Evolutionary conservation across 2,888 invertebrate genomes (phyloP), one percentile per base, ranked within the genome.

Genomic region (Copidosoma aretas): DNA sequence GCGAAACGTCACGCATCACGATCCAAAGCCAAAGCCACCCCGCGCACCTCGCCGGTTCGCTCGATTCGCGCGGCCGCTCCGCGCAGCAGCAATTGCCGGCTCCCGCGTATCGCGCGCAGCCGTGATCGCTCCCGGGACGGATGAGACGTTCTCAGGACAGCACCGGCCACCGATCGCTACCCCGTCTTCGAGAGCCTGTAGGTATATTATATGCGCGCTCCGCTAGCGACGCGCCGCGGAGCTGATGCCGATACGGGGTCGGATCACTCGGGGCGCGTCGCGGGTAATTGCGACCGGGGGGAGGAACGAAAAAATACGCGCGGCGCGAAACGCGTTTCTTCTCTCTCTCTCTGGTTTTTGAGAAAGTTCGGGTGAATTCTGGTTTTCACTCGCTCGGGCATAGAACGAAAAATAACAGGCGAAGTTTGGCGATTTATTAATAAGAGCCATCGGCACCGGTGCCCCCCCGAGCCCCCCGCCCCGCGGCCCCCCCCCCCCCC

Each of bases 81-180:
- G 17, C 43, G 43, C 12, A 46, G 12, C 15, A 17, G 43, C 12
- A 46, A 46, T 46, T 46, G 43, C 43, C 41, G 14, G 41, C 57
- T 32, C 39, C 39, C 25, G 32, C 32, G 58, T 17, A n/a, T 32
- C 32, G 41, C 41, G 21, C n/a, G 17, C 39, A n/a, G 8, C 10
- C 46, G 14, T 17, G 49, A 10, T 14, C n/a, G 21, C 12, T 19
- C 51, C 14, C 39, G 51, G 25, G 52, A 58, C 51, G 52, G 65
- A 43, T n/a, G 53, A 41, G 56, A 67, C 60, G 56, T 67, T 67
- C 61, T 63, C 61, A 67, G 62, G 67, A 51, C 43, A 54, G 56
- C 56, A 58, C 51, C 56, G 15, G 12, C 17, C 17, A 1, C 10
- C 17, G 39, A 41, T 49, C 22, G 66, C 66, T 46, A 39, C n/a